phyloP scores from a whole-genome alignment of 2,797 vertebrate species.

The Gorsachius magnificus region DNA sequence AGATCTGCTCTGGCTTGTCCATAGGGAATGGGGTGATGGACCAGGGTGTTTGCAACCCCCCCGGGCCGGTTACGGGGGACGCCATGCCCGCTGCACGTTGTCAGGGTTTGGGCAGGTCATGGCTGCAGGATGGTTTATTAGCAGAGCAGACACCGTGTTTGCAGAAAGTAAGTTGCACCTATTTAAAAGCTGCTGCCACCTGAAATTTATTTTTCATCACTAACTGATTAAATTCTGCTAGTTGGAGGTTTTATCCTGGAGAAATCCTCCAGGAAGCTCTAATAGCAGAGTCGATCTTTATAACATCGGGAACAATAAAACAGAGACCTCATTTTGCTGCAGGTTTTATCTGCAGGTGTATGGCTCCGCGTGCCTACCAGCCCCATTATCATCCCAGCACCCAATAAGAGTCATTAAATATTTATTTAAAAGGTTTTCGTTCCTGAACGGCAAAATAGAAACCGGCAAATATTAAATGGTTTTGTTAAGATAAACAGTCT shows the following conservation, averaged over 20 bases:
- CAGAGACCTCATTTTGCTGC: background rate
- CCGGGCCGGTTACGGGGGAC: rapidly evolving
- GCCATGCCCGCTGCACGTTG: rapidly evolving
- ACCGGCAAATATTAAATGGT: background rate
- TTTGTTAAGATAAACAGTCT: background rate
- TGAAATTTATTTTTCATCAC: constrained; percentile 11
- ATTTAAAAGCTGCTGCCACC: background rate
- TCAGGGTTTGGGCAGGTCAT: background rate
- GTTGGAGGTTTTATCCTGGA: background rate
- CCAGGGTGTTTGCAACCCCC: rapidly evolving
- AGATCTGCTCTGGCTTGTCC: background rate
- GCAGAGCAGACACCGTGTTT: background rate
- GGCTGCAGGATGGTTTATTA: background rate
- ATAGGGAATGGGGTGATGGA: background rate
- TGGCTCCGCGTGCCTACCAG: background rate
- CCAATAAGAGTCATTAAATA: background rate
- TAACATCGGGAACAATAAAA: background rate
- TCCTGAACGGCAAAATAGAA: background rate
- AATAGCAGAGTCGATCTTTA: constrained; percentile 46
- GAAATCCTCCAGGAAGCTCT: constrained; percentile 37
- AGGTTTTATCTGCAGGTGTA: background rate
- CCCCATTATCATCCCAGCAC: background rate
- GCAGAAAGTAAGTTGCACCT: background rate
- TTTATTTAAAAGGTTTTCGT: constrained; percentile 20
- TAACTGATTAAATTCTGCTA: constrained; percentile 21